Evolutionary conservation across 2,113 vertebrate species (phyloP), one percentile per base, ranked within the genome.

Genomic region (Panthera leo): DNA sequence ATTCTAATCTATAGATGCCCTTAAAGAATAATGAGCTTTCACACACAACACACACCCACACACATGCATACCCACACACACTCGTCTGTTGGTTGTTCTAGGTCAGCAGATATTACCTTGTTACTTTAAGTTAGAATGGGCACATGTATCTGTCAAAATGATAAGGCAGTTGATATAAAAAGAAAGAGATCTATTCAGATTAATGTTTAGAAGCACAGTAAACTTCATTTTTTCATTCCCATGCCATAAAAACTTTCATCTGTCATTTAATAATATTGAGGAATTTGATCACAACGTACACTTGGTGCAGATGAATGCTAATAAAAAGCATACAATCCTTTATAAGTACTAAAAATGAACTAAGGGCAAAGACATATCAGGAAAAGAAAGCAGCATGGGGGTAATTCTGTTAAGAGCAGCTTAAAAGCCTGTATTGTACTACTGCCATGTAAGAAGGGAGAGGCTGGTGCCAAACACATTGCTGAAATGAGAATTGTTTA

Each of bases 401-500:
- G 94, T 95, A 86, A 96, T 97, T 98, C 95, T 92, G 91, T 89
- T 92, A 94, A 94, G 68, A 97, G 36, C 0, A 8, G 85, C 34
- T 84, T 83, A 98, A 98, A 98, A 97, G 96, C 97, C 95, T 98
- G 97, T 63, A 95, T 91, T 82, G 85, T 97, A 68, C 29, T 5
- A 94, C 90, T 96, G 94, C 97, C 92, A 91, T 67, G 4, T n/a
- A 83, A 67, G 88, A 61, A 97, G 95, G 23, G 89, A 88, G 86
- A 85, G 27, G 68, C 94, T 94, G 86, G 91, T 97, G 93, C 93
- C 91, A 95, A 7, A 0, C 89, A 86, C 25, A 48, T 45, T 61
- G 85, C 75, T 97, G 76, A 87, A 93, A 97, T 78, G 97, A 97
- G 97, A 98, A 97, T 83, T 95, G 89, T 97, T 97, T 97, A 97